A percentile compares a stretch with the other conserved stretches of the same genome.
phyloP scores from a whole-genome alignment of 2,113 vertebrate genomes.

The Stomatorhinus ivindoensis region DNA sequence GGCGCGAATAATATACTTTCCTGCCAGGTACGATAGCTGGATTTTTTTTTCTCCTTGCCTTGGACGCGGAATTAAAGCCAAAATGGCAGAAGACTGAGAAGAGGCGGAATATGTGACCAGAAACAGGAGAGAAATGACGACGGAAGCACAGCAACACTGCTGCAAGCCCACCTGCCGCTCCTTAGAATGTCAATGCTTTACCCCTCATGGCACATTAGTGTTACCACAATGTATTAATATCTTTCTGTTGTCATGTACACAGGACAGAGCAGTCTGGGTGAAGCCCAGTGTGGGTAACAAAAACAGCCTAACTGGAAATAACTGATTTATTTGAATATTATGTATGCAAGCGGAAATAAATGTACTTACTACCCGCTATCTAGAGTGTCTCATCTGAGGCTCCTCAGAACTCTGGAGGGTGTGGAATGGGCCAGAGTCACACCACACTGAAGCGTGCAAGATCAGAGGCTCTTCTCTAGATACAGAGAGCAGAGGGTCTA shows the following conservation, averaged over 20 bases:
- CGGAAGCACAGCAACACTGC: not conserved
- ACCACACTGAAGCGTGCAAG: not conserved
- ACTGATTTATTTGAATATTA: not conserved
- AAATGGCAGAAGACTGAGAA: slow-evolving; percentile 1
- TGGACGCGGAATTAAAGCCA: slow-evolving; percentile 40
- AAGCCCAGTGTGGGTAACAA: not conserved
- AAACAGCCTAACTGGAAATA: not conserved
- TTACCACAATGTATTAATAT: not conserved
- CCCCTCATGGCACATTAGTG: not conserved
- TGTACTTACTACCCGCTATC: not conserved
- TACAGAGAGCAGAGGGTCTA: not conserved
- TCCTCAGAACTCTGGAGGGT: not conserved
- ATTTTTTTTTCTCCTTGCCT: slow-evolving; percentile 14
- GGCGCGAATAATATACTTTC: not conserved
- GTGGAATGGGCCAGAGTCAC: not conserved
- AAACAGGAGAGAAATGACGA: not conserved
- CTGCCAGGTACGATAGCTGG: not conserved
- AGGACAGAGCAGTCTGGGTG: not conserved
- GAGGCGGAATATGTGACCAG: not conserved
- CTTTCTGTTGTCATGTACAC: not conserved
- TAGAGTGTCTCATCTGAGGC: not conserved
- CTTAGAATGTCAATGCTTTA: no score
- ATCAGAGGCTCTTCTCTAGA: not conserved
- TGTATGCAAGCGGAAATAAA: not conserved
- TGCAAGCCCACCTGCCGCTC: not conserved